Evolutionary conservation across 2,113 vertebrate genomes (phyloP).

Genomic region (Tragelaphus strepsiceros): DNA sequence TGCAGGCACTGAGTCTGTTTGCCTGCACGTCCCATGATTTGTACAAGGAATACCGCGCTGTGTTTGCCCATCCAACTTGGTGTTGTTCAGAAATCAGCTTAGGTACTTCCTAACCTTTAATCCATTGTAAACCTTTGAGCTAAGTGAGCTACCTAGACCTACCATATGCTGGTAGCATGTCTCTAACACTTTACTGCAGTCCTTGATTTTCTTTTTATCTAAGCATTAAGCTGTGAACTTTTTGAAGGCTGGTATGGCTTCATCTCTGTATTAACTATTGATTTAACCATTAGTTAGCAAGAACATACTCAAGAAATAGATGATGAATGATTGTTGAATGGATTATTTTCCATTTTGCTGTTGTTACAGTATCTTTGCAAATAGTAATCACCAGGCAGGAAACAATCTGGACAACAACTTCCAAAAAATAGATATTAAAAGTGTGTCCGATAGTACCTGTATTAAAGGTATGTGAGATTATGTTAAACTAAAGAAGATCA

Average conservation of each 20-base stretch:
- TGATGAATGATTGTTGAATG: background rate
- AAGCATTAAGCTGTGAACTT: background rate
- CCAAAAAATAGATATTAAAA: background rate
- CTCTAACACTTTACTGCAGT: background rate
- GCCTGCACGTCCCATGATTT: fast-evolving
- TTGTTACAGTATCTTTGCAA: background rate
- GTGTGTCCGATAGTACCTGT: background rate
- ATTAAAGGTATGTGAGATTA: background rate
- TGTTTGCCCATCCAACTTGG: background rate
- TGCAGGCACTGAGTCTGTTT: fast-evolving
- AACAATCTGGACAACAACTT: background rate
- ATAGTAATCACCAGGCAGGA: background rate
- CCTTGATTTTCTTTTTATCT: background rate
- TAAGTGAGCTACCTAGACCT: no score
- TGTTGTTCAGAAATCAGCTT: background rate
- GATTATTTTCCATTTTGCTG: background rate
- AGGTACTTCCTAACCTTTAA: background rate
- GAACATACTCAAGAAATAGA: background rate
- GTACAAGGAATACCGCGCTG: fast-evolving
- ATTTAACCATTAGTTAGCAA: background rate
- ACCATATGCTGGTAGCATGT: background rate
- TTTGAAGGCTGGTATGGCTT: fast-evolving
- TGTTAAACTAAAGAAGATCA: background rate
- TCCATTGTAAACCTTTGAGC: background rate
- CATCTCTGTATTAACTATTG: background rate